A percentile compares a stretch with the other conserved stretches of the same genome.
Evolutionary conservation across 2,888 invertebrate species (phyloP).

Genomic region (Cacoxenus indagator): DNA sequence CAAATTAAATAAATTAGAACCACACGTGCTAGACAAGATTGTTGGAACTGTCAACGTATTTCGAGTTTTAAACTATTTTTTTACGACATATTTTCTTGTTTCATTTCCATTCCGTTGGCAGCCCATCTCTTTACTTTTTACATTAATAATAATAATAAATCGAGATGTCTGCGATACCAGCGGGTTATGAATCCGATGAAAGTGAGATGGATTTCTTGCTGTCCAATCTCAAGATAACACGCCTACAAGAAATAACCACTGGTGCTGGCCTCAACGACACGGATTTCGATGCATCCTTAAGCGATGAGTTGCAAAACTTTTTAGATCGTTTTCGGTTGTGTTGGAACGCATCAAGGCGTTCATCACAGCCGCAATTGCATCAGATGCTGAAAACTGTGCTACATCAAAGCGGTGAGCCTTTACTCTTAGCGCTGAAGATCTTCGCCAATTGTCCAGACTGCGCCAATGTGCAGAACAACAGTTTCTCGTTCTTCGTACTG

Average conservation of each 20-base stretch:
- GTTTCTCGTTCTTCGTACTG: slow-evolving; percentile 71
- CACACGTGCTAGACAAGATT: background rate
- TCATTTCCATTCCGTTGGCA: background rate
- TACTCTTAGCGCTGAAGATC: slow-evolving; percentile 66
- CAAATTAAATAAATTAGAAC: too few relatives aligned
- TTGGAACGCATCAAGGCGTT: slow-evolving; percentile 65
- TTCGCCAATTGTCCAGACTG: slow-evolving; percentile 69
- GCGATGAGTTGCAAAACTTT: slow-evolving; percentile 54
- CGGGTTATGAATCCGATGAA: slow-evolving; percentile 65
- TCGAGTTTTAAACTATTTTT: background rate
- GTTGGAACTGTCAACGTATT: background rate
- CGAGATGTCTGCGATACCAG: slow-evolving; percentile 54
- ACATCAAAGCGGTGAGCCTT: slow-evolving; percentile 52
- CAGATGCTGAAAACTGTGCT: slow-evolving; percentile 42
- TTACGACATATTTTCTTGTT: background rate
- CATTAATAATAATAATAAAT: slow-evolving; percentile 27
- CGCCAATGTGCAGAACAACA: slow-evolving; percentile 68
- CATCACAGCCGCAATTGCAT: slow-evolving; percentile 46
- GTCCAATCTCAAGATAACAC: slow-evolving; percentile 66
- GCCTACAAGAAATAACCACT: slow-evolving; percentile 67
- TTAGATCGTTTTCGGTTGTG: slow-evolving; percentile 60
- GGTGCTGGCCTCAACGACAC: slow-evolving; percentile 67
- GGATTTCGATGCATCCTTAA: slow-evolving; percentile 65
- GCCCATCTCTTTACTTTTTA: background rate
- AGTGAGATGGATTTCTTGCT: slow-evolving; percentile 47